phyloP scores from a whole-genome alignment of 2,797 vertebrate species.

The Dendrocincla tyrannina region DNA sequence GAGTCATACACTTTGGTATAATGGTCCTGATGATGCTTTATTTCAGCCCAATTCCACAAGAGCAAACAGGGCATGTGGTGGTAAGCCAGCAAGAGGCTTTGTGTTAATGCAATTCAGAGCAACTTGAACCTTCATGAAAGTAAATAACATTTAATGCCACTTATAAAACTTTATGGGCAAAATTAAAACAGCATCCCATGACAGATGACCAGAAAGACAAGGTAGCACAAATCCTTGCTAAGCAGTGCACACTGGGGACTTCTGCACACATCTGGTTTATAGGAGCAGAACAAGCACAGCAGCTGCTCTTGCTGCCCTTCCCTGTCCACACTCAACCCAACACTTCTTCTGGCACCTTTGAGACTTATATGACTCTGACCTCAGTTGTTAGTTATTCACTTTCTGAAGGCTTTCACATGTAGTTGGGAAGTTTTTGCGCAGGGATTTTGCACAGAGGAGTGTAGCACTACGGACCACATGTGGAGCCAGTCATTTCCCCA shows the following conservation, averaged over 20 bases:
- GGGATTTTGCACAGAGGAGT: background rate
- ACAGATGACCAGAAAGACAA: background rate
- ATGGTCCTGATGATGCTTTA: background rate
- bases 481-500: background rate
- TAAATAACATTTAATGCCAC: background rate
- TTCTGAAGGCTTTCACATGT: background rate
- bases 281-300: background rate
- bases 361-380: too few species aligned
- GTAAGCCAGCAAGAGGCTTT: background rate
- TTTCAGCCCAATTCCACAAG: background rate
- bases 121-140: background rate
- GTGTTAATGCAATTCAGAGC: background rate
- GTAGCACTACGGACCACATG: accelerated
- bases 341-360: background rate
- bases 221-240: background rate
- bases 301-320: background rate
- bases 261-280: background rate
- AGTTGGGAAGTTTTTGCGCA: background rate
- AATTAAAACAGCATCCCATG: background rate
- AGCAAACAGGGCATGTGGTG: background rate
- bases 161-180: background rate
- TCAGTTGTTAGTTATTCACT: background rate
- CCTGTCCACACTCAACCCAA: background rate
- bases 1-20: background rate
- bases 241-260: accelerated